Percentiles rank a stretch among this genome's conserved stretches.
Conservation (phyloP, 2,888 invertebrate species). For the Apoda limacodes region DNA sequence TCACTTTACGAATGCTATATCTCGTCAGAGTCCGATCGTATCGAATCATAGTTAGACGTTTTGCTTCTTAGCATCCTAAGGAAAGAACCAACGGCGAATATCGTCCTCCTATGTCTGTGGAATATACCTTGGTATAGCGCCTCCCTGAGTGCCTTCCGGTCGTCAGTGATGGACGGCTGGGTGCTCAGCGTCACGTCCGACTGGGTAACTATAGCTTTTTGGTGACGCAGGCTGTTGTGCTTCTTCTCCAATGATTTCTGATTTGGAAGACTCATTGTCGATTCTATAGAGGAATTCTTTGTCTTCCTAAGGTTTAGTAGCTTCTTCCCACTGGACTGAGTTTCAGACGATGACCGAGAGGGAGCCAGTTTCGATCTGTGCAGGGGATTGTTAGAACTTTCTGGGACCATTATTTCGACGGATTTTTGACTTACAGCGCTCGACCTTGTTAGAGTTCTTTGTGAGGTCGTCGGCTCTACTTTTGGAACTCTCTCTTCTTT, state of each 20-base stretch:
- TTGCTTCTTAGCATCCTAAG: slow-evolving; percentile 79
- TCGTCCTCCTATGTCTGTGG: slow-evolving; percentile 80
- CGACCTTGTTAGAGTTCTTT: slow-evolving; percentile 66
- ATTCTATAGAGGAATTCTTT: slow-evolving; percentile 64
- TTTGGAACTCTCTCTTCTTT: slow-evolving; percentile 47
- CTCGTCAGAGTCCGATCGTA: slow-evolving; percentile 71
- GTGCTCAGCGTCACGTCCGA: slow-evolving; percentile 68
- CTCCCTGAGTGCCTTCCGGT: slow-evolving; percentile 77
- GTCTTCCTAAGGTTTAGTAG: slow-evolving; percentile 56
- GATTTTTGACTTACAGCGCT: slow-evolving; percentile 73
- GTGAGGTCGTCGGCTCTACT: slow-evolving; percentile 52
- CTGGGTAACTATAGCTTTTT: slow-evolving; percentile 71
- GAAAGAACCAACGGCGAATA: slow-evolving; percentile 81
- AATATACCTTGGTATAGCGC: slow-evolving; percentile 83
- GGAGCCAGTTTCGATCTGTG: slow-evolving; percentile 61
- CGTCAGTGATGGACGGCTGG: slow-evolving; percentile 62
- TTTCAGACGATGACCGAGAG: slow-evolving; percentile 57
- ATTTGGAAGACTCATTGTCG: slow-evolving; percentile 64
- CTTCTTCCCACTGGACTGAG: slow-evolving; percentile 56
- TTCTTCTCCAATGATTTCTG: slow-evolving; percentile 66
- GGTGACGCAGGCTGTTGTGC: slow-evolving; percentile 69
- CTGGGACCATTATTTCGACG: slow-evolving; percentile 68
- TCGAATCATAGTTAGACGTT: slow-evolving; percentile 81
- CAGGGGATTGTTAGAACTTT: slow-evolving; percentile 52
- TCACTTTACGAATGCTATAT: slow-evolving; percentile 48